A percentile compares a stretch with the other conserved stretches of the same genome.
Conservation (phyloP, 53 echinoderm and acorn worm species). For the Paelopatides confundens region DNA sequence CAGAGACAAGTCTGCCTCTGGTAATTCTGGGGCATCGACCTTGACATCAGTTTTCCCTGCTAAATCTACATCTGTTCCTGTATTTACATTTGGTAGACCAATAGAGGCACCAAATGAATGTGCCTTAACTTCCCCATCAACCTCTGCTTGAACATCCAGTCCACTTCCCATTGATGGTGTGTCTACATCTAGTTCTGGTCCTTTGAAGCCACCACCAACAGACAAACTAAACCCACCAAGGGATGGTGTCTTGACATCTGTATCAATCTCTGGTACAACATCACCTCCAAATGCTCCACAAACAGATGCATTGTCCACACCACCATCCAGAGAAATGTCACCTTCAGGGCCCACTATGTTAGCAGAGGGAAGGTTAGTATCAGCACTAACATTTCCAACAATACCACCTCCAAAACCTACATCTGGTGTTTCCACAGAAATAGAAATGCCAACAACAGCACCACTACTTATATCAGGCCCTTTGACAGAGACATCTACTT, state of each 20-base stretch:
- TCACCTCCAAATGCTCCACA: conserved; percentile 47
- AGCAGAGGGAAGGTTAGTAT: conserved; percentile 43
- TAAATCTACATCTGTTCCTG: conserved; percentile 32
- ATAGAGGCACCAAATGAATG: neutral
- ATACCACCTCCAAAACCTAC: conserved; percentile 46
- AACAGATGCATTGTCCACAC: conserved; percentile 50
- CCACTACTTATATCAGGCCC: conserved; percentile 66
- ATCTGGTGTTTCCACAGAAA: conserved; percentile 44
- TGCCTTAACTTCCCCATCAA: neutral
- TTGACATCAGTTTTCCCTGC: conserved; percentile 58
- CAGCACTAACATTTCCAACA: conserved; percentile 53
- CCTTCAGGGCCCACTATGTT: conserved; percentile 41
- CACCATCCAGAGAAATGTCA: conserved; percentile 48
- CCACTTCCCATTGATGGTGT: no score
- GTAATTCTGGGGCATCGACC: conserved; percentile 60
- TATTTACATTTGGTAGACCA: conserved; percentile 36
- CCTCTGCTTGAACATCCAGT: neutral
- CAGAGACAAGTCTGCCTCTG: neutral
- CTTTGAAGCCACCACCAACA: conserved; percentile 51
- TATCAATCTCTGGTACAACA: conserved; percentile 52
- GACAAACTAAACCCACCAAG: conserved; percentile 16
- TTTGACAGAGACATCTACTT: conserved; percentile 51
- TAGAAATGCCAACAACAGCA: conserved; percentile 43
- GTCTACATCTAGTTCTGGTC: conserved; percentile 60
- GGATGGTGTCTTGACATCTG: conserved; percentile 59